These are phyloP conservation scores for Plebejus melissa DNA, from an alignment of 2,888 invertebrate genomes.

Conservation along the genomic window DNA sequence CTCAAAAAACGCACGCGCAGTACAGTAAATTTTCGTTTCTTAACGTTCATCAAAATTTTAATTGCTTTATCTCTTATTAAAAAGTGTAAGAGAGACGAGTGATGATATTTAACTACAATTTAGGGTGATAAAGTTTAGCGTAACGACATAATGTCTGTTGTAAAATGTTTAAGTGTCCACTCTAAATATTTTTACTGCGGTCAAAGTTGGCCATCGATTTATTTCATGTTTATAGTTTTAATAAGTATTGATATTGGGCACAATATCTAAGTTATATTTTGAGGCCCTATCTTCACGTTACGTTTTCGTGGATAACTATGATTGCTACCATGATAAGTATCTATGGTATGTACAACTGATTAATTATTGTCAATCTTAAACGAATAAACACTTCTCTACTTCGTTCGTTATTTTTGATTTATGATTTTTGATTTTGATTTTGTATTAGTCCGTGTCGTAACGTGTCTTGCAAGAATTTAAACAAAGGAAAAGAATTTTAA, in stretches of 20 bases:
- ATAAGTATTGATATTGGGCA: neutral
- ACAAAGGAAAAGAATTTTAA: too few species aligned
- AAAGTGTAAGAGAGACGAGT: neutral
- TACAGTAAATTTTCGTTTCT: neutral
- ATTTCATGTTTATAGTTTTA: neutral
- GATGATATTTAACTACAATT: slow-evolving; percentile 6
- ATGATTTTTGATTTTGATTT: too few species aligned
- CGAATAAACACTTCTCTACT: too few species aligned
- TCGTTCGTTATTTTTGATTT: too few species aligned
- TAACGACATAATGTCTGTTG: neutral
- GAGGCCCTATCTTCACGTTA: too few species aligned
- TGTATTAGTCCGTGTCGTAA: too few species aligned
- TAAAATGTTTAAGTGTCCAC: slow-evolving; percentile 12
- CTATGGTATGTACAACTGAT: too few species aligned
- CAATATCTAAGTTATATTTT: neutral
- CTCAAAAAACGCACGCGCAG: too few species aligned
- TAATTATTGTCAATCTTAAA: too few species aligned
- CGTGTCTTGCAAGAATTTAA: too few species aligned
- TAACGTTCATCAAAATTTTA: slow-evolving; percentile 6
- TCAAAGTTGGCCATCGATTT: neutral
- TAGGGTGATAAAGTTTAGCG: slow-evolving; percentile 6
- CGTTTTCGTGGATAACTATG: too few species aligned
- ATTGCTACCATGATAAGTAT: too few species aligned
- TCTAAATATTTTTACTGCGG: slow-evolving; percentile 1
- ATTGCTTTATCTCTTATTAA: neutral